Evolutionary conservation across 2,888 invertebrate species (phyloP), one percentile per base, ranked within the genome.

Genomic region (Eupithecia dodoneata): DNA sequence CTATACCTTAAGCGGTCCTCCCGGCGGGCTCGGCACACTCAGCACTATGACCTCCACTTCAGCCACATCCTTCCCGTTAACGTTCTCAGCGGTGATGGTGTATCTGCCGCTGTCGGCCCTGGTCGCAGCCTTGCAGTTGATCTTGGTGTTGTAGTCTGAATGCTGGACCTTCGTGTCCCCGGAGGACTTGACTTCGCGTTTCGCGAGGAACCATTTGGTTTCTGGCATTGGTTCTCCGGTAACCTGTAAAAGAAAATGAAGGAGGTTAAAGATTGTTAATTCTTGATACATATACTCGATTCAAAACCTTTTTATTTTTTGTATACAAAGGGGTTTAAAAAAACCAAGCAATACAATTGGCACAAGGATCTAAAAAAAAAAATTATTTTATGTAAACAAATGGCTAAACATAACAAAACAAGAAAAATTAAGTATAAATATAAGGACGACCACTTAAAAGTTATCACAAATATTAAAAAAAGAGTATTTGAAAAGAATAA

Each of bases 211-310:
- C 99, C 99, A 99, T 90, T 97, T 97, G 0, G 99, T 99, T 80
- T 96, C 97, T 0, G 99, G 99, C 89, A 98, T 97, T 9, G 99
- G 99, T 92, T 99, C 99, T 78, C 99, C 99, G 71, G 97, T 96
- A 4, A 95, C 95, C 95, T 95, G 85, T 10, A 18, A 52, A 69
- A 7, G 41, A 6, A 13, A 42, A 66, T 4, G 30, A 2, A 13
- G 5, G 15, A 52, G 30, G 30, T 30, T 30, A 30, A 30, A 30
- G 30, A 52, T 52, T 52, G 30, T 52, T 15, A 52, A 52, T 52
- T 13, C 41, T 65, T 13, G 63, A 63, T 18, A 9, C 30, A 30
- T 30, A 30, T 30, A 30, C 30, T 30, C 30, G 30, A 30, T 30
- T 30, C 30, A 30, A 30, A 30, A 30, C 30, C 30, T 30, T 30